Evolutionary conservation across 2,888 invertebrate genomes (phyloP), one percentile per base, ranked within the genome.

Genomic region (Meghimatium bilineatum): DNA sequence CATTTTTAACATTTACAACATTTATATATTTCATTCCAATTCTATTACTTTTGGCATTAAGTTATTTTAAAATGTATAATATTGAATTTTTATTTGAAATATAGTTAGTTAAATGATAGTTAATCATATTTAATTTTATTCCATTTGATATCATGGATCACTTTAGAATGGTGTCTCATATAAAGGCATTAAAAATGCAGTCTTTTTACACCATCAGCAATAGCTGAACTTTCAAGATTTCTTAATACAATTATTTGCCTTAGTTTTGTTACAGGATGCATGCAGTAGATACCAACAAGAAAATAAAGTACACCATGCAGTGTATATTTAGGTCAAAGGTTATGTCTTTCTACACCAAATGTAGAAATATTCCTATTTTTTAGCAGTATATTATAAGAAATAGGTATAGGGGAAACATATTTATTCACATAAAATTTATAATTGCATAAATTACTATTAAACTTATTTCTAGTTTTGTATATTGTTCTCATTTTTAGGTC

Each of bases 131-230:
- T 44, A n/a, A 44, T 72, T 72, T 44, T 6, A 72, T 44, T 17
- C n/a, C 12, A 44, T 72, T 38, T 44, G n/a, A 44, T 29, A n/a
- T 72, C 12, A n/a, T 26, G 44, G 3, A 72, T 10, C 38, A 17
- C 38, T 26, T 36, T 36, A 44, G 12, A 49, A 44, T 49, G n/a
- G 26, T 71, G 36, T 38, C 38, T 12, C 23, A 44, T 29, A n/a
- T 72, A 72, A 44, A 72, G n/a, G 29, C 29, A n/a, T 72, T 72
- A 38, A 29, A n/a, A 44, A 44, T 44, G 44, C 72, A 44, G n/a
- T 44, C 44, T 44, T 72, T 72, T 49, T 44, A 72, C 72, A 72
- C 10, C 26, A 72, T 44, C 44, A 44, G 44, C 44, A 72, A 38
- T 38, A 10, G 23, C 26, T 71, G 71, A 3, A 71, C 71, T 71